Evolutionary conservation across 2,113 vertebrate species (phyloP).

Genomic region (Pelecanus crispus): DNA sequence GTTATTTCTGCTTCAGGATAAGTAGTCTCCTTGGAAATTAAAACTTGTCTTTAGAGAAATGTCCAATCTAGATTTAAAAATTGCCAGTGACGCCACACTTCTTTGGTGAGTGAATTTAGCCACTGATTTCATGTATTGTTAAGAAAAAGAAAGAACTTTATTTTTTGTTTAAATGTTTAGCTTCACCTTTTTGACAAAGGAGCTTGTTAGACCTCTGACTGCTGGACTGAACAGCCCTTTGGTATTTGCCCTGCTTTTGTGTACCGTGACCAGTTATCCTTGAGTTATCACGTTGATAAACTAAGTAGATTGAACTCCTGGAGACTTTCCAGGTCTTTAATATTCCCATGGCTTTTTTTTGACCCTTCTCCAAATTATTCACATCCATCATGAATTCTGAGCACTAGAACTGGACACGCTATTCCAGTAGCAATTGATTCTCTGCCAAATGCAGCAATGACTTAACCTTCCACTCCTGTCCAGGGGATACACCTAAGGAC

Average conservation of each 20-base stretch:
- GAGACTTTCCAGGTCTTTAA: slow-evolving; percentile 40
- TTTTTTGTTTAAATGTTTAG: neutral
- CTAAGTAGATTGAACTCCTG: slow-evolving; percentile 35
- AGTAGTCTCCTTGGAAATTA: neutral
- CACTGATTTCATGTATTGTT: neutral
- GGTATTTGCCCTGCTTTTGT: slow-evolving; percentile 7
- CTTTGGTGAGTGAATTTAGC: neutral
- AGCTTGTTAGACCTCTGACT: neutral
- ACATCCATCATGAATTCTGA: slow-evolving; percentile 38
- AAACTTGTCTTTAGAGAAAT: neutral
- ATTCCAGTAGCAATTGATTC: slow-evolving; percentile 9
- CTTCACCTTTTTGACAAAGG: neutral
- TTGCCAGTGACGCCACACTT: neutral
- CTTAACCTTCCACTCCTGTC: neutral
- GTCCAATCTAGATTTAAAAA: neutral
- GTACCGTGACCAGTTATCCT: neutral
- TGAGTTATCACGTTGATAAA: neutral
- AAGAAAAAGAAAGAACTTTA: neutral
- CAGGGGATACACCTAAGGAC: neutral
- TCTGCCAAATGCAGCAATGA: neutral
- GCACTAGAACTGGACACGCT: neutral
- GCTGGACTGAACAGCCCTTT: neutral
- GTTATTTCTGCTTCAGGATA: neutral
- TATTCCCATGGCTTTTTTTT: slow-evolving; percentile 55
- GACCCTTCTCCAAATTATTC: slow-evolving; percentile 46